These are phyloP conservation scores for Apantesis nais DNA, from an alignment of 2,888 invertebrate genomes.

Conservation along the genomic window DNA sequence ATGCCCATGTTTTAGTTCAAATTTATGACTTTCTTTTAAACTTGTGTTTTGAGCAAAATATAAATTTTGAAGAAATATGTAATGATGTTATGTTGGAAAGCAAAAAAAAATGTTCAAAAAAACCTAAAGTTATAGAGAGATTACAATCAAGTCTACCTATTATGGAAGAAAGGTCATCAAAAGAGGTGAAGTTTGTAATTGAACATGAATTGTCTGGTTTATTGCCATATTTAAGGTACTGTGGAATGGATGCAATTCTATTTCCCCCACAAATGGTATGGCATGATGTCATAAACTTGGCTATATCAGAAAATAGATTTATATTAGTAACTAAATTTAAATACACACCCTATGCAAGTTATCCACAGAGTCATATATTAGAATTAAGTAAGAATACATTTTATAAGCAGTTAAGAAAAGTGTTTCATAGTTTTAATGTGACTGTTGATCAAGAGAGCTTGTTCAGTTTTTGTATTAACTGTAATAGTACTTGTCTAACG, in stretches of 20 bases:
- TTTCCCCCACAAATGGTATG: conserved; percentile 83
- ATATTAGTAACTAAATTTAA: conserved; percentile 71
- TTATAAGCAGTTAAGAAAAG: conserved; percentile 88
- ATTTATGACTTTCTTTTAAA: conserved; percentile 89
- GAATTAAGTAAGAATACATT: conserved; percentile 83
- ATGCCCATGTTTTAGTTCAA: conserved; percentile 94
- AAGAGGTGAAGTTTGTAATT: conserved; percentile 68
- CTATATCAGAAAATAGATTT: conserved; percentile 69
- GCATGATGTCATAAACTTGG: conserved; percentile 74
- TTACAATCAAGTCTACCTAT: conserved; percentile 49
- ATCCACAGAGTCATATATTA: conserved; percentile 81
- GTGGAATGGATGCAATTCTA: conserved; percentile 87
- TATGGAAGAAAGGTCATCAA: conserved; percentile 52
- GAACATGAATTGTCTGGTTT: conserved; percentile 66
- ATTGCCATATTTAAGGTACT: conserved; percentile 72
- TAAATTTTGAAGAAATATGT: conserved; percentile 88
- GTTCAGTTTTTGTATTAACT: conserved; percentile 90
- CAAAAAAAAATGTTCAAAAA: conserved; percentile 78
- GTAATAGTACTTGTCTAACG: conserved; percentile 71
- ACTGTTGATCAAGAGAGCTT: conserved; percentile 87
- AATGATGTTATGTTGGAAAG: conserved; percentile 85
- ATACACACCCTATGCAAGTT: conserved; percentile 84
- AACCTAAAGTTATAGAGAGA: conserved; percentile 64
- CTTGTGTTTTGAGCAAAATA: conserved; percentile 72
- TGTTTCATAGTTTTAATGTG: conserved; percentile 88